Conservation (phyloP, 2,113 vertebrate species). For the Phylloscopus trochiloides region DNA sequence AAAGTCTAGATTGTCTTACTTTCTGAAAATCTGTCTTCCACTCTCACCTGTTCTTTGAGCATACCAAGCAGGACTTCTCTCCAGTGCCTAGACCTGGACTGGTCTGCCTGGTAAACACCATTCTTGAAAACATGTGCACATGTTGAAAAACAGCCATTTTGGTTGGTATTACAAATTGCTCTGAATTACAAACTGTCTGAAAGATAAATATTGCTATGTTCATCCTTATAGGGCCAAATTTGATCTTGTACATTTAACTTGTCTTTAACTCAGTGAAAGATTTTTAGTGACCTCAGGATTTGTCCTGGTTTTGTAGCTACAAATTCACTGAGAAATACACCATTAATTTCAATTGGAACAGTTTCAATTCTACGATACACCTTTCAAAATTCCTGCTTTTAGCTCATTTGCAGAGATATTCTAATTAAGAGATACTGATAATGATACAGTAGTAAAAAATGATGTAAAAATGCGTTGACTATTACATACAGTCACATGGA, state of each 20-base stretch:
- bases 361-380: not conserved
- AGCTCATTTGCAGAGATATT: not conserved
- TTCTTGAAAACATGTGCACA: rapidly evolving
- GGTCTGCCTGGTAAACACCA: not conserved
- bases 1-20: not conserved
- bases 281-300: not conserved
- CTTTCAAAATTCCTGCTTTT: not conserved
- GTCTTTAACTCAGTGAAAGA: not conserved
- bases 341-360: not conserved
- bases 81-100: not conserved
- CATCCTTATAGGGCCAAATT: not conserved
- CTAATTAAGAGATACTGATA: not conserved
- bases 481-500: not conserved
- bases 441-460: not conserved
- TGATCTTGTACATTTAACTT: not conserved
- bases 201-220: not conserved
- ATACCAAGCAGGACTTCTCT: not conserved
- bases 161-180: not conserved
- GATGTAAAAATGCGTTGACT: not conserved
- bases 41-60: not conserved
- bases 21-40: not conserved
- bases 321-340: not conserved
- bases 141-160: not conserved
- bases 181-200: not conserved
- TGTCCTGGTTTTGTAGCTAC: not conserved